Evolutionary conservation across 2,888 invertebrate species (phyloP), one percentile per base, ranked within the genome.

Genomic region (Brachycybe producta): DNA sequence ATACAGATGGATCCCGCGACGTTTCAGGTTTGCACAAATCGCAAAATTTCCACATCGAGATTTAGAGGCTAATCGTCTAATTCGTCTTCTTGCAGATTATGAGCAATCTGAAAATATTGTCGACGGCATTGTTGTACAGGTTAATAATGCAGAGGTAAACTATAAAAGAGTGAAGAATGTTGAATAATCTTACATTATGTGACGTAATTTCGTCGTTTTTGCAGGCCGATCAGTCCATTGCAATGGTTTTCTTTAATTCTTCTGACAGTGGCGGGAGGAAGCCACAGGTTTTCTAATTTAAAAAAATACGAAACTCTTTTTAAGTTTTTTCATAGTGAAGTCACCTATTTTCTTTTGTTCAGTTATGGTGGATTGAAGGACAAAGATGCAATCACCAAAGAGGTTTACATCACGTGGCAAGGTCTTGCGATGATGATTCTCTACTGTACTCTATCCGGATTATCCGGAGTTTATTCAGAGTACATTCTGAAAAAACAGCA

Each of bases 1-100:
- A 23, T 45, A n/a, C 51, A 51, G 26, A 51, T 51, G 51, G 51
- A 51, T 38, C 45, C 51, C 17, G 45, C 51, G 23, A 51, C 51
- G 4, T 51, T 51, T 46, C 51, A 51, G 30, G 51, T 51, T 30
- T 26, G 40, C n/a, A 8, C n/a, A 23, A 34, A 11, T 19, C 11
- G 23, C 27, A 11, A 21, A 23, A 23, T 19, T 45, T n/a, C n/a
- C n/a, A n/a, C n/a, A 7, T 15, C 8, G 8, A 15, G n/a, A 34
- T 7, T 8, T 30, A 30, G 2, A 30, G n/a, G 19, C 7, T 5
- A 35, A 21, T 34, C 2, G n/a, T 21, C 7, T 5, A 28, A 35
- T 34, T 17, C 27, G 11, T 11, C 35, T 17, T 21, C 11, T 46
- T 40, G 19, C n/a, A 50, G 50, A 43, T 50, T 34, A 27, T 50